Percentiles rank a stretch among this genome's conserved stretches.
Conservation (phyloP, 2,888 invertebrate genomes). For the Leptura quadrifasciata region DNA sequence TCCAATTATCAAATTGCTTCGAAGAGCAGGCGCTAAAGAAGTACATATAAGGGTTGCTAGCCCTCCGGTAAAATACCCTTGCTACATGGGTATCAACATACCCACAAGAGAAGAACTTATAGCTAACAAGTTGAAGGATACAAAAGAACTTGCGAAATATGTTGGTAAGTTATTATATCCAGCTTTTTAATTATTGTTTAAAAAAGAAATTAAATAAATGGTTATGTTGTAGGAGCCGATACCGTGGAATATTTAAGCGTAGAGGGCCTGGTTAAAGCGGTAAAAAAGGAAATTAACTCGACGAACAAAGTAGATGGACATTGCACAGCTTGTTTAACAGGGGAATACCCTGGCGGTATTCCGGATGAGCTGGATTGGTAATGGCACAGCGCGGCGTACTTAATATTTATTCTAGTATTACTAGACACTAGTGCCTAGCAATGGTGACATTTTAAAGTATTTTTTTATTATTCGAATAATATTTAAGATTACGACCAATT, state of each 20-base stretch:
- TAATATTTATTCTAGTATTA: background rate
- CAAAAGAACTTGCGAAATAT: constrained; percentile 85
- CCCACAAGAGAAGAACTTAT: constrained; percentile 97
- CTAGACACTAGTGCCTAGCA: background rate
- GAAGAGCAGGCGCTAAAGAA: constrained; percentile 95
- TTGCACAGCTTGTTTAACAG: constrained; percentile 96
- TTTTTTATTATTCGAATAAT: background rate
- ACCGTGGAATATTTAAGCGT: constrained; percentile 95
- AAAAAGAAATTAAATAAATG: constrained; percentile 12
- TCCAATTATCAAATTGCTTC: constrained; percentile 93
- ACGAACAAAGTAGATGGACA: constrained; percentile 85
- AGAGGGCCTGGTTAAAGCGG: constrained; percentile 92
- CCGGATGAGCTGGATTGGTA: constrained; percentile 79
- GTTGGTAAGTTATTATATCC: constrained; percentile 83
- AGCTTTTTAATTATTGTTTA: background rate
- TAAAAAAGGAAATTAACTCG: constrained; percentile 84
- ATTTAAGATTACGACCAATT: background rate
- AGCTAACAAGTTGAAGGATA: constrained; percentile 87
- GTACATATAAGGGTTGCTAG: constrained; percentile 98
- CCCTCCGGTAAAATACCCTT: constrained; percentile 94
- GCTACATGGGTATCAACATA: constrained; percentile 99
- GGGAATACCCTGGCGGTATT: constrained; percentile 90
- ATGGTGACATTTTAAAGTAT: background rate
- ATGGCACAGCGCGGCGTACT: background rate
- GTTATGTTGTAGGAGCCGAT: constrained; percentile 83